Percentiles rank a stretch among this genome's conserved stretches.
phyloP scores from a whole-genome alignment of 2,888 invertebrate species.

The Gymnosoma rotundatum region DNA sequence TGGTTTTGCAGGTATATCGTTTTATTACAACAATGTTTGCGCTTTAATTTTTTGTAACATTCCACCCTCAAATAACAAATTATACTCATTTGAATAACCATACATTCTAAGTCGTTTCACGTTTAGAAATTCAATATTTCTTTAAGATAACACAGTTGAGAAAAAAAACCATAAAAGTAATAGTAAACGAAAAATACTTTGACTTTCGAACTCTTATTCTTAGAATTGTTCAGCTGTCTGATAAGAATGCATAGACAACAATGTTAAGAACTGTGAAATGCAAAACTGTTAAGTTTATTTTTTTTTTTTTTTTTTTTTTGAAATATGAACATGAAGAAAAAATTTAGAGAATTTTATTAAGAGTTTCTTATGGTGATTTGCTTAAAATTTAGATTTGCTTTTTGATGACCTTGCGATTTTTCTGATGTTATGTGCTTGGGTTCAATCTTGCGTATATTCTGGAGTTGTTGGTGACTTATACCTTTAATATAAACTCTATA shows the following conservation, averaged over 20 bases:
- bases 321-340: too few relatives aligned
- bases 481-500: too few relatives aligned
- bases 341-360: too few relatives aligned
- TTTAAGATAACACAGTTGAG: slow-evolving; percentile 55
- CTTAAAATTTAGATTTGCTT: too few relatives aligned
- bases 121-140: slow-evolving; percentile 68
- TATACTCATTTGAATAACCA: slow-evolving; percentile 68
- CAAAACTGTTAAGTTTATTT: background rate
- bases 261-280: background rate
- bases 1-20: slow-evolving; percentile 26
- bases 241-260: background rate
- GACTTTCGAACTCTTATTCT: slow-evolving; percentile 59
- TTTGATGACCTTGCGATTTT: too few relatives aligned
- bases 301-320: too few relatives aligned
- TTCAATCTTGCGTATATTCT: too few relatives aligned
- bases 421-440: too few relatives aligned
- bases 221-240: slow-evolving; percentile 10
- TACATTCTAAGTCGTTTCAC: slow-evolving; percentile 64
- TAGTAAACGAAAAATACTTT: slow-evolving; percentile 53
- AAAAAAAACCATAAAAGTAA: slow-evolving; percentile 3
- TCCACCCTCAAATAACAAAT: slow-evolving; percentile 57
- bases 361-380: too few relatives aligned
- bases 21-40: background rate
- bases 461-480: too few relatives aligned
- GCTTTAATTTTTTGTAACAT: slow-evolving; percentile 14